Conservation (phyloP, 1,140 invertebrate genomes). For the Anastrepha ludens region DNA sequence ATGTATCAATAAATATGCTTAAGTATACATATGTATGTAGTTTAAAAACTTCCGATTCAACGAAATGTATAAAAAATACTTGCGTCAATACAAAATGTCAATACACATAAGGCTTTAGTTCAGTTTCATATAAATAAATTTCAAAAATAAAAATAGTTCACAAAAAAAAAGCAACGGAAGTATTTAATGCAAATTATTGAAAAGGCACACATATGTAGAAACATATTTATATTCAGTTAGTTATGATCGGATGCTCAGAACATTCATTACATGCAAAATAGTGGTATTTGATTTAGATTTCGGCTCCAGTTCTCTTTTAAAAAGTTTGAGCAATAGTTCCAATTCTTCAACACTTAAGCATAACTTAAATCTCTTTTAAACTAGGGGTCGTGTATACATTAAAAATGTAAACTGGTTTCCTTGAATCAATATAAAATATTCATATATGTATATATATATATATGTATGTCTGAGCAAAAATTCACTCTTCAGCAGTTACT, state of each 20-base stretch:
- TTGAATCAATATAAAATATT: neutral
- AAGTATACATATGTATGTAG: neutral
- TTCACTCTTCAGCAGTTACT: neutral
- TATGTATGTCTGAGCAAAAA: neutral
- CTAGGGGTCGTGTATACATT: neutral
- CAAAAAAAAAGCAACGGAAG: neutral
- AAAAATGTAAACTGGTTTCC: neutral
- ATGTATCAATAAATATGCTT: conserved; percentile 34
- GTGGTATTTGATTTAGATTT: neutral
- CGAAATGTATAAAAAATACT: conserved; percentile 19
- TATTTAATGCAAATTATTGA: conserved; percentile 20
- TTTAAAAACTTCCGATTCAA: neutral
- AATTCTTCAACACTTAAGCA: neutral
- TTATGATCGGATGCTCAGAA: neutral
- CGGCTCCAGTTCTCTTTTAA: neutral
- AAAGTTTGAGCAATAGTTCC: neutral
- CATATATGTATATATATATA: too few relatives aligned
- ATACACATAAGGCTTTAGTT: neutral
- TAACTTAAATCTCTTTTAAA: conserved; percentile 6
- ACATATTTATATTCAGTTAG: conserved; percentile 18
- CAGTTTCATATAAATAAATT: neutral
- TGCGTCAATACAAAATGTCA: neutral
- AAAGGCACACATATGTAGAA: conserved; percentile 42
- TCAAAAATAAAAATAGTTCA: neutral
- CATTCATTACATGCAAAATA: neutral